phyloP scores from a whole-genome alignment of 2,888 invertebrate species.

The Drosophila multiciliata region DNA sequence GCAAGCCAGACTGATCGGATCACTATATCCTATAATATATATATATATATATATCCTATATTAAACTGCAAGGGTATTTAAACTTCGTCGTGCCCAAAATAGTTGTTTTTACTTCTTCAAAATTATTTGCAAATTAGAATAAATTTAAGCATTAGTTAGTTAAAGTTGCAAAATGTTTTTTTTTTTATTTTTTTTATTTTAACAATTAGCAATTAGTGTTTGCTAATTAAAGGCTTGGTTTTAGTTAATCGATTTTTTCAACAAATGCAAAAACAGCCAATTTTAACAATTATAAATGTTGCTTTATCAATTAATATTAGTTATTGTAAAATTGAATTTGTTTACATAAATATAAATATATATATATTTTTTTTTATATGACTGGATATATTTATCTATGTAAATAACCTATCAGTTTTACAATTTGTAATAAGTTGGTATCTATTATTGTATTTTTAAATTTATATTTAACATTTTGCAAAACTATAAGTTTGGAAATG shows the following conservation, averaged over 20 bases:
- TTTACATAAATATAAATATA: not conserved
- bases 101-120: no score
- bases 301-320: constrained; percentile 7
- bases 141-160: not conserved
- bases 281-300: constrained; percentile 22
- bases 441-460: not conserved
- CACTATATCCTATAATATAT: no score
- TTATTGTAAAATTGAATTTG: constrained; percentile 5
- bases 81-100: not conserved
- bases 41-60: no score
- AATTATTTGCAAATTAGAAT: no score
- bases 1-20: no score
- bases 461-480: not conserved
- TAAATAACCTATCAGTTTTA: not conserved
- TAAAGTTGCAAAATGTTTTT: not conserved
- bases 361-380: not conserved
- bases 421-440: no score
- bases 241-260: not conserved
- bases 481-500: not conserved
- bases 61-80: not conserved
- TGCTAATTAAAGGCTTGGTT: not conserved
- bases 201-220: not conserved
- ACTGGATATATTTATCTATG: no score
- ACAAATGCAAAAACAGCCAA: not conserved
- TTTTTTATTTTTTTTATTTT: not conserved